Percentiles rank a stretch among this genome's conserved stretches.
These are phyloP conservation scores for Charanyca ferruginea DNA, from an alignment of 2,888 invertebrate genomes.

Conservation along the genomic window DNA sequence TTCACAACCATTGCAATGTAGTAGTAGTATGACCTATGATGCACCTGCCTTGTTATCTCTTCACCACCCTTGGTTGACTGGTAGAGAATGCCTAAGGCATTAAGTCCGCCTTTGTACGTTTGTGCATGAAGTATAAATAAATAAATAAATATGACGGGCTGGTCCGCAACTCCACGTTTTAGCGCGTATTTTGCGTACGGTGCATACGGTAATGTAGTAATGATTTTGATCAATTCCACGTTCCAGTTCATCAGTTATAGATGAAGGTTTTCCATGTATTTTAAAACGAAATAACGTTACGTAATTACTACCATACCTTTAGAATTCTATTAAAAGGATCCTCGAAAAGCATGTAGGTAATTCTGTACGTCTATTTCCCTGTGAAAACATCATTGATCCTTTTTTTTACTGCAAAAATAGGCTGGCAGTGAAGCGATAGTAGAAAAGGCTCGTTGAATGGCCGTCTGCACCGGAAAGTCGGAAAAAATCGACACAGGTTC, in stretches of 20 bases:
- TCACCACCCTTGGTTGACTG: too few species aligned
- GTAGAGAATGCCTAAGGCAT: too few species aligned
- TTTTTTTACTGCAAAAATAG: conserved; percentile 70
- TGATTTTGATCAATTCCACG: background rate
- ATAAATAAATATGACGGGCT: too few species aligned
- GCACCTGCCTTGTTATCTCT: too few species aligned
- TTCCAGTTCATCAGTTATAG: background rate
- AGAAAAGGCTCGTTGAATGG: conserved; percentile 80
- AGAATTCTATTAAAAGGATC: conserved; percentile 48
- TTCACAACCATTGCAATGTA: too few species aligned
- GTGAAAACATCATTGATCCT: conserved; percentile 68
- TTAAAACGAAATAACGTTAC: conserved; percentile 7
- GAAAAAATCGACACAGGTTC: conserved; percentile 83
- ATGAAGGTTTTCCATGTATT: background rate
- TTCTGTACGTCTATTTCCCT: conserved; percentile 62
- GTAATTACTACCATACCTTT: conserved; percentile 32
- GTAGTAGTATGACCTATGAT: too few species aligned
- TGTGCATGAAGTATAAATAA: too few species aligned
- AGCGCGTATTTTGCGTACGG: too few species aligned
- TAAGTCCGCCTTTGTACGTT: too few species aligned
- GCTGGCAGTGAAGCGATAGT: conserved; percentile 67
- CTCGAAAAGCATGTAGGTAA: conserved; percentile 55
- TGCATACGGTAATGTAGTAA: too few species aligned
- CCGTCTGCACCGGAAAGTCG: conserved; percentile 80
- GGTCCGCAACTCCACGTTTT: too few species aligned